phyloP scores from a whole-genome alignment of 2,113 vertebrate species.

The Regulus satrapa region DNA sequence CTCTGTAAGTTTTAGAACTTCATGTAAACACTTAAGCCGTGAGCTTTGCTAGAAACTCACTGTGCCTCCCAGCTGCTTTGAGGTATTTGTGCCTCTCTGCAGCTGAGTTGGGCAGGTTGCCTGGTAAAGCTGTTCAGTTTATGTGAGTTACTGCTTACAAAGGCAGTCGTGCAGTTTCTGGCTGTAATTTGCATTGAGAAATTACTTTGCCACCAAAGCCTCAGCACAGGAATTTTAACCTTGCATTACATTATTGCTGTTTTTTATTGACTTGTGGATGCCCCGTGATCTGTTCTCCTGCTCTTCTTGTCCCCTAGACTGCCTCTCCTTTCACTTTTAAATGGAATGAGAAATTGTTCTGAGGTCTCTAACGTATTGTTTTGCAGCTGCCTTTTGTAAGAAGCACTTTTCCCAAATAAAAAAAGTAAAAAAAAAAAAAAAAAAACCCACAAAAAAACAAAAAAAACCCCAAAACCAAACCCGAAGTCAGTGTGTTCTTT shows the following conservation, averaged over 20 bases:
- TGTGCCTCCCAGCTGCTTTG: neutral
- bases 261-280: constrained; percentile 68
- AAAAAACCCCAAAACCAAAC: too few relatives aligned
- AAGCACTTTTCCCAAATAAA: constrained; percentile 85
- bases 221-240: constrained; percentile 61
- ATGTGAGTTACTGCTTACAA: constrained; percentile 51
- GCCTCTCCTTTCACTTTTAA: constrained; percentile 71
- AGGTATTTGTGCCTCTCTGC: neutral
- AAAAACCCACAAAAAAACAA: constrained; percentile 25
- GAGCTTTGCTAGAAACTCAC: constrained; percentile 36
- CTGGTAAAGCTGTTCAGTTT: constrained; percentile 34
- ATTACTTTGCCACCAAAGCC: constrained; percentile 48
- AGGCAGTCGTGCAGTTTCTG: constrained; percentile 46
- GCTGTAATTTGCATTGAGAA: constrained; percentile 54
- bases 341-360: constrained; percentile 73
- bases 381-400: constrained; percentile 84
- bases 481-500: constrained; percentile 9
- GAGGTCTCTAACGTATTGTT: constrained; percentile 76
- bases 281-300: constrained; percentile 63
- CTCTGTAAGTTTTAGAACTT: constrained; percentile 42
- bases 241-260: constrained; percentile 65
- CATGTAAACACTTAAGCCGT: constrained; percentile 18
- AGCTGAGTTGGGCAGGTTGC: constrained; percentile 2
- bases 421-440: constrained; percentile 35
- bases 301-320: constrained; percentile 65